Evolutionary conservation across 2,888 invertebrate species (phyloP).

Genomic region (Ophion ellenae): DNA sequence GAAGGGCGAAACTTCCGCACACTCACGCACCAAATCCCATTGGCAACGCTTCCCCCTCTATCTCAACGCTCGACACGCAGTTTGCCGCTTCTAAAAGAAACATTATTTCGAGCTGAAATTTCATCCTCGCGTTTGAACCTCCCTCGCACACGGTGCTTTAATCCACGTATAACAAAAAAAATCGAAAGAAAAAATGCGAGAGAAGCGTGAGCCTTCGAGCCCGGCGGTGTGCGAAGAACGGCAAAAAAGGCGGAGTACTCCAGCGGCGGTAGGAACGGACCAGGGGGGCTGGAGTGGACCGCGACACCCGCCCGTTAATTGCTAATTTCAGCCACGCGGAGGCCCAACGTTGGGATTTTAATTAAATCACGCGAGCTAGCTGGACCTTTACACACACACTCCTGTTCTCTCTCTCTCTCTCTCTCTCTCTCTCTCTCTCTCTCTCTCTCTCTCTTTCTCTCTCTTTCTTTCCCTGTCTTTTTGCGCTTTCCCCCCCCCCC

Average conservation of each 20-base stretch:
- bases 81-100: constrained; percentile 43
- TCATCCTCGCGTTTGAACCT: constrained; percentile 59
- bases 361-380: constrained; percentile 73
- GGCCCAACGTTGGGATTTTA: constrained; percentile 71
- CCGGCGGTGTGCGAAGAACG: constrained; percentile 43
- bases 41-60: not conserved
- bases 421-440: constrained; percentile 19
- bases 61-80: not conserved
- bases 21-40: not conserved
- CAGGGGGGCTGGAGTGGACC: constrained; percentile 39
- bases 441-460: constrained; percentile 18
- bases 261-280: constrained; percentile 5
- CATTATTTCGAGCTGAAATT: constrained; percentile 57
- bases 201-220: constrained; percentile 48
- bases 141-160: constrained; percentile 35
- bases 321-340: constrained; percentile 72
- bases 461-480: not conserved
- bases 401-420: constrained; percentile 7
- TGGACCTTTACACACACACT: constrained; percentile 54
- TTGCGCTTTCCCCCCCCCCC: constrained; percentile 22
- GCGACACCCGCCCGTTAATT: constrained; percentile 72
- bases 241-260: constrained; percentile 12
- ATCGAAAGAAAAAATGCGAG: constrained; percentile 31
- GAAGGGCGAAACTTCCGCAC: too few species aligned
- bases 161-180: constrained; percentile 44